Conservation (phyloP, 2,888 invertebrate genomes). For the Pyralis farinalis region DNA sequence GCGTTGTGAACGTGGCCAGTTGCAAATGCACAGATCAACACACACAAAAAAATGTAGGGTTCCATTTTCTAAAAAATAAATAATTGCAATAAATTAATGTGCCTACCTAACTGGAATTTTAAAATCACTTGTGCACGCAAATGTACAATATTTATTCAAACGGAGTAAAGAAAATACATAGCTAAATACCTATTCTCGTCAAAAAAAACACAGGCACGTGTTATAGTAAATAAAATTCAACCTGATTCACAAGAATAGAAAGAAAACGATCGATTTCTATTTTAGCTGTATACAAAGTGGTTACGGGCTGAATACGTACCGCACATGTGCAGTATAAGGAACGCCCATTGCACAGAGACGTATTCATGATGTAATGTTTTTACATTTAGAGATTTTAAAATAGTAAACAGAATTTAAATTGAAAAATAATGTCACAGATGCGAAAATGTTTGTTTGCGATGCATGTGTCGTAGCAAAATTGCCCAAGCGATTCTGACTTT, state of each 20-base stretch:
- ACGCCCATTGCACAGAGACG: conserved; percentile 46
- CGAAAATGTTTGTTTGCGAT: too few species aligned
- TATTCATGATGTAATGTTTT: too few species aligned
- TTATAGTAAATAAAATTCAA: conserved; percentile 25
- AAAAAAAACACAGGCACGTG: conserved; percentile 19
- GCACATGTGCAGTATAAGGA: conserved; percentile 65
- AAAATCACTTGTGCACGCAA: not conserved
- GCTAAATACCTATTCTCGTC: not conserved
- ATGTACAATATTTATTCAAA: not conserved
- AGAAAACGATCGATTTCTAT: conserved; percentile 64
- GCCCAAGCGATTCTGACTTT: too few species aligned
- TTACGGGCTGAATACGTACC: conserved; percentile 38
- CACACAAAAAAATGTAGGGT: conserved; percentile 21
- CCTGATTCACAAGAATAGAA: conserved; percentile 55
- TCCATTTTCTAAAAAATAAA: conserved; percentile 27
- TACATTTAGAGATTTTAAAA: too few species aligned
- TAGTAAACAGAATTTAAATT: too few species aligned
- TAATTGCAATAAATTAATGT: not conserved
- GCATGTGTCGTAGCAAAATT: too few species aligned
- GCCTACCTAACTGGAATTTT: too few species aligned
- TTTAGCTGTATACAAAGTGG: conserved; percentile 44
- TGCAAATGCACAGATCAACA: conserved; percentile 26
- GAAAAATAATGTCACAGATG: too few species aligned
- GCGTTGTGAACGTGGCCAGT: conserved; percentile 69
- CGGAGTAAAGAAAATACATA: not conserved